A percentile compares a stretch with the other conserved stretches of the same genome.
Evolutionary conservation across 2,113 vertebrate genomes (phyloP).

Genomic region (Circaetus gallicus): DNA sequence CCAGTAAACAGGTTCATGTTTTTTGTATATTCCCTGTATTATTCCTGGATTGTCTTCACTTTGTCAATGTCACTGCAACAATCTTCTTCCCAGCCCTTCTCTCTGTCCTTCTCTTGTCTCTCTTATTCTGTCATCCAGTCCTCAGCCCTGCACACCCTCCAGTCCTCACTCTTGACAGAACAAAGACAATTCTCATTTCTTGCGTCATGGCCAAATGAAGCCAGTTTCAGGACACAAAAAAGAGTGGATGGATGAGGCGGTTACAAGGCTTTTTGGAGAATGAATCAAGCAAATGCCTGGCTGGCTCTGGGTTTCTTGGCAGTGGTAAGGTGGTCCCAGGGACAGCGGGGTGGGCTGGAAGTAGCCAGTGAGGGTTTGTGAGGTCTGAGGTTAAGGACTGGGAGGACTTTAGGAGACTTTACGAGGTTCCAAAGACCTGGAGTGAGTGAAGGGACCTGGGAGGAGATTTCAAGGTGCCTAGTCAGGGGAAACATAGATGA

Average conservation of each 20-base stretch:
- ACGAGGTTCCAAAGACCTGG: background rate
- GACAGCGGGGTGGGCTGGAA: background rate
- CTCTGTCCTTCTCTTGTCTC: background rate
- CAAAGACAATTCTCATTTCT: background rate
- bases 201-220: background rate
- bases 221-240: background rate
- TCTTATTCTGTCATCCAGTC: background rate
- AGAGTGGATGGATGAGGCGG: background rate
- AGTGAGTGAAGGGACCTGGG: background rate
- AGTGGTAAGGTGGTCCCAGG: background rate
- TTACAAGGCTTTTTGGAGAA: background rate
- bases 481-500: background rate
- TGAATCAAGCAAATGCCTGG: background rate
- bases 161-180: background rate
- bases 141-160: background rate
- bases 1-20: background rate
- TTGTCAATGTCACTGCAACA: background rate
- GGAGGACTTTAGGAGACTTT: background rate
- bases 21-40: background rate
- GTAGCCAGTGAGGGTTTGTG: background rate
- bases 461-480: background rate
- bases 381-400: background rate
- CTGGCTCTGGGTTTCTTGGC: background rate
- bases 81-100: background rate
- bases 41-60: background rate